Evolutionary conservation across 2,797 vertebrate species (phyloP), one percentile per base, ranked within the genome.

Genomic region (Hemibagrus guttatus): DNA sequence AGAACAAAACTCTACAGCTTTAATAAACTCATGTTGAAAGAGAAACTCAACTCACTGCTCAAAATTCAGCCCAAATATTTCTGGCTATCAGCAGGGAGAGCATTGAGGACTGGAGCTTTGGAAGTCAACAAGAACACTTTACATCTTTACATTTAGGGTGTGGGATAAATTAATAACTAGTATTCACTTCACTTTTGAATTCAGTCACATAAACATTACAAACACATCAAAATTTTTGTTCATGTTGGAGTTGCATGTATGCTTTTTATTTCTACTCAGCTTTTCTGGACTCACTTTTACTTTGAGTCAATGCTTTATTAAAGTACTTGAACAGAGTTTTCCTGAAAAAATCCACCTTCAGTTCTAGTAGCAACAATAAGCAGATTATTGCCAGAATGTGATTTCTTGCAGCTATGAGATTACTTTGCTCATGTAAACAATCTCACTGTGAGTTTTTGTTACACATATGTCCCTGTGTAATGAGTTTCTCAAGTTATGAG

Each of bases 401-500:
- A 61, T 80, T 59, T 61, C 11, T 80, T 80, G 56, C 58, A 46
- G 76, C 42, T 42, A 80, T 61, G 23, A 63, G 35, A n/a, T 63
- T 63, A 42, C 31, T 5, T 5, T 35, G 3, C 28, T 63, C 21
- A 80, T 61, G 21, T 42, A n/a, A 26, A 80, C 56, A 42, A 35
- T 3, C 76, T 39, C 21, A 61, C 35, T 39, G 17, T 56, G 56
- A 42, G 56, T 39, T 80, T 28, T 59, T 59, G 54, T 61, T 80
- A 23, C 21, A 61, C 56, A 59, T 39, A 59, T 80, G 26, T 17
- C 2, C 9, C 21, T 28, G 17, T 86, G 58, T 39, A 75, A 81
- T 58, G 9, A 56, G 21, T 74, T 49, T 56, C 26, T 75, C 13
- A 75, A 78, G 52, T 39, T 71, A 56, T 90, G 21, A 87, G 88